Evolutionary conservation across 1,140 invertebrate species (phyloP), one percentile per base, ranked within the genome.

Genomic region (Wiebesia pumilae): DNA sequence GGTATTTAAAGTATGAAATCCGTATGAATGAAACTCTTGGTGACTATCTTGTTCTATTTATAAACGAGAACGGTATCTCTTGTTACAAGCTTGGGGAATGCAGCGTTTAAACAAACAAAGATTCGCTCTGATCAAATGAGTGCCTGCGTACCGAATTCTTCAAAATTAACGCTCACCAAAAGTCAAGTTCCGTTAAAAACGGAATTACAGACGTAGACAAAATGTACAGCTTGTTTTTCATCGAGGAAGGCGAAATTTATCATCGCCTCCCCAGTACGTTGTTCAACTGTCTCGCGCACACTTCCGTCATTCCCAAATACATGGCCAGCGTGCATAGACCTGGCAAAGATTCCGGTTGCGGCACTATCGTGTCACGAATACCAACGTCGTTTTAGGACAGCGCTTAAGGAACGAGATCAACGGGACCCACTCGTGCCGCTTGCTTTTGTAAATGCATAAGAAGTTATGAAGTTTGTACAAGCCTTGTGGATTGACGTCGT

Each of bases 271-370:
- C 67, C 58, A 71, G 58, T 83, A 51, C 38, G 3, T n/a, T 58
- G 47, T 30, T 62, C 80, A 24, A 24, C 54, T 47, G 24, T 40
- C 69, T 40, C 33, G 38, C 16, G 24, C 27, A n/a, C 71, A n/a
- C 71, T 75, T 75, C 40, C 40, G 71, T 38, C 40, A 40, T 73
- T 30, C 14, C 0, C 0, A 10, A 73, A 27, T 14, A 73, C 69
- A 40, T 40, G 35, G 35, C 35, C 69, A 38, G 14, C 2, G 35
- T 1, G 14, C 2, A 24, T 1, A 75, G 71, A 84, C 58, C 78
- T 84, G 83, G 75, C 83, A 79, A 43, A 51, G 40, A 67, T 30
- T 69, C 62, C 40, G n/a, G 65, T 79, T 84, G 69, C 83, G 40
- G 43, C 9, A 12, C 21, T 9, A 6, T 12, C 35, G 69, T 83